Evolutionary conservation across 2,113 vertebrate species (phyloP).

Genomic region (Vulpes vulpes): DNA sequence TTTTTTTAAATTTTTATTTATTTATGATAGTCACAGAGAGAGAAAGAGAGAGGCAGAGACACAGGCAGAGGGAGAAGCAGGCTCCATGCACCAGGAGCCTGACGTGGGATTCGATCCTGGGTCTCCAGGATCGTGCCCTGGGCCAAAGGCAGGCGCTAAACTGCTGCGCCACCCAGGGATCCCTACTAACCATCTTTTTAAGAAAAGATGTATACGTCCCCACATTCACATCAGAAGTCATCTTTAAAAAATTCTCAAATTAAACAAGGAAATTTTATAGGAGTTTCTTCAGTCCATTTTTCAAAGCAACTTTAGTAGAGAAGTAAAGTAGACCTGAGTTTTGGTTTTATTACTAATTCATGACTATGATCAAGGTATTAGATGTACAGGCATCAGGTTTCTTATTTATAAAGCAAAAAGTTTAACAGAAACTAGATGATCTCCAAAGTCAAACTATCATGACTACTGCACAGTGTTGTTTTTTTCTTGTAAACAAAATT

Average conservation of each 20-base stretch:
- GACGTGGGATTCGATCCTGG: no score
- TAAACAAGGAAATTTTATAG: background rate
- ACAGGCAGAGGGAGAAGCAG: no score
- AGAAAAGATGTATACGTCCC: background rate
- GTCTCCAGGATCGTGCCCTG: no score
- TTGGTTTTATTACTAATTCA: slow-evolving; percentile 20
- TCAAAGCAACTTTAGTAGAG: background rate
- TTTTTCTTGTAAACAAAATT: slow-evolving; percentile 23
- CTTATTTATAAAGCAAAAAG: background rate
- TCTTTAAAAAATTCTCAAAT: background rate
- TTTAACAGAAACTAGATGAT: slow-evolving; percentile 14
- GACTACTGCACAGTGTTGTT: background rate
- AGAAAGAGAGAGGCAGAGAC: no score
- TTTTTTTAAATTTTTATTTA: background rate
- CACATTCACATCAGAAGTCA: background rate
- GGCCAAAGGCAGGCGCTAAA: no score
- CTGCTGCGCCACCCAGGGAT: no score
- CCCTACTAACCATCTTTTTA: background rate
- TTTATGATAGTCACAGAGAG: no score
- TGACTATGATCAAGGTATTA: background rate
- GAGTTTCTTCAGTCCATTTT: slow-evolving; percentile 17
- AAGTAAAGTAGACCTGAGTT: background rate
- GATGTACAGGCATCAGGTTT: background rate
- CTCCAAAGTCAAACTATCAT: background rate
- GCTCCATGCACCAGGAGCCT: no score